phyloP scores from a whole-genome alignment of 1,140 invertebrate species.

The Doryteuthis pealeii region DNA sequence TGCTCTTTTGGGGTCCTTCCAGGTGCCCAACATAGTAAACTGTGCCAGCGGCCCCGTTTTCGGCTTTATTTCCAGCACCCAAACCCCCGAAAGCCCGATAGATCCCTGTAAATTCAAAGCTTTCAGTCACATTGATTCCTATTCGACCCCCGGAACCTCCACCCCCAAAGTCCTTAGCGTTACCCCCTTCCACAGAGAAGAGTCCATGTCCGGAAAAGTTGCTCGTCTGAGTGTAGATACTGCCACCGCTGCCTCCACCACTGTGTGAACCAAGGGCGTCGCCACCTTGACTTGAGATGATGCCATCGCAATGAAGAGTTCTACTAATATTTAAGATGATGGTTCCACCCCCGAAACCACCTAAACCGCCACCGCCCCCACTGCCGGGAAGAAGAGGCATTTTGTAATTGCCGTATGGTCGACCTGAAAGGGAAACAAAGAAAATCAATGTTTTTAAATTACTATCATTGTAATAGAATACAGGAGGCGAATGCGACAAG shows the following conservation, averaged over 20 bases:
- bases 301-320: constrained; percentile 40
- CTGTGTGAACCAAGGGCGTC: constrained; percentile 27
- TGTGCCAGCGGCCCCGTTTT: constrained; percentile 43
- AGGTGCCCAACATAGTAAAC: constrained; percentile 39
- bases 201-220: constrained; percentile 48
- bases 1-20: constrained; percentile 24
- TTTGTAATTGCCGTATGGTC: constrained; percentile 40
- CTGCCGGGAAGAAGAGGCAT: constrained; percentile 38
- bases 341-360: constrained; percentile 38
- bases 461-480: too few relatives aligned
- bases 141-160: constrained; percentile 45
- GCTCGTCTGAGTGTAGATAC: constrained; percentile 35
- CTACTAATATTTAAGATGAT: constrained; percentile 38
- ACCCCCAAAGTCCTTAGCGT: constrained; percentile 31
- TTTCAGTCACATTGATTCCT: constrained; percentile 36
- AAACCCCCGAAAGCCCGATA: constrained; percentile 37
- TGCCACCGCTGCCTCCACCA: constrained; percentile 47
- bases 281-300: constrained; percentile 31
- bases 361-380: constrained; percentile 34
- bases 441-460: too few relatives aligned
- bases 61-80: constrained; percentile 22
- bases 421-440: constrained; percentile 29
- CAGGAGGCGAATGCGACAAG: too few relatives aligned
- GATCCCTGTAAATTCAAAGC: constrained; percentile 39
- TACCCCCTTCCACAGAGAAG: constrained; percentile 34